Base-by-base conservation (phyloP, 2,113 vertebrate species). In the Mixornis gularis region DNA sequence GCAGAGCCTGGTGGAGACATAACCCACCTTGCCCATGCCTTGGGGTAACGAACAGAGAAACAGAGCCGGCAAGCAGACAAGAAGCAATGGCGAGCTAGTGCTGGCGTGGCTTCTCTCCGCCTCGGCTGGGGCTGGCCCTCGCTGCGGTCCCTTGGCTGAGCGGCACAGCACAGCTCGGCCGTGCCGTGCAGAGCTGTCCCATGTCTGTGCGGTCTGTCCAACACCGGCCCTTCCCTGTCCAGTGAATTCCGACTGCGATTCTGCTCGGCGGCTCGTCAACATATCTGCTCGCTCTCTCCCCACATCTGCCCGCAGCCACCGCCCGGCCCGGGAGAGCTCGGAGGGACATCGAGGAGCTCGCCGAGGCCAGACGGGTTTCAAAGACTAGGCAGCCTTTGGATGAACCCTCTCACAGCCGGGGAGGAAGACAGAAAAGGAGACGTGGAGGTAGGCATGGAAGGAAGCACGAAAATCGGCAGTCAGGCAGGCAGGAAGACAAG, bases 341-440 rank as follows among this genome's bases (percentile, higher is more conserved):
- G 26, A 2, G 16, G 8, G 4, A 12, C 41, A 13, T 12, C 3
- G 8, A 34, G 9, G 3, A 22, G 5, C 26, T 8, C 8, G 2
- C 21, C 14, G 6, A 6, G 1, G 7, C 9, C 12, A 3, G 11
- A n/a, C 2, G 1, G 4, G 1, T 2, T 26, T 14, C 55, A 4
- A 9, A 3, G 34, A 29, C 22, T 38, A 5, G 7, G 2, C 0
- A 16, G 30, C 0, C 3, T 27, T 7, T 1, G 5, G 9, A 43
- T 8, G 10, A 10, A 5, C 7, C 2, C 7, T 15, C 13, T 32
- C 32, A 3, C 4, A 4, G 21, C 27, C 19, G 27, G 12, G 4
- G 9, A 21, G 3, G 24, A 24, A 46, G 8, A 25, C 14, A 27
- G 26, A 27, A 22, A 10, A 36, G 12, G 3, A 41, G 40, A 3